Evolutionary conservation across 2,113 vertebrate genomes (phyloP).

Genomic region (Elgaria multicarinata): DNA sequence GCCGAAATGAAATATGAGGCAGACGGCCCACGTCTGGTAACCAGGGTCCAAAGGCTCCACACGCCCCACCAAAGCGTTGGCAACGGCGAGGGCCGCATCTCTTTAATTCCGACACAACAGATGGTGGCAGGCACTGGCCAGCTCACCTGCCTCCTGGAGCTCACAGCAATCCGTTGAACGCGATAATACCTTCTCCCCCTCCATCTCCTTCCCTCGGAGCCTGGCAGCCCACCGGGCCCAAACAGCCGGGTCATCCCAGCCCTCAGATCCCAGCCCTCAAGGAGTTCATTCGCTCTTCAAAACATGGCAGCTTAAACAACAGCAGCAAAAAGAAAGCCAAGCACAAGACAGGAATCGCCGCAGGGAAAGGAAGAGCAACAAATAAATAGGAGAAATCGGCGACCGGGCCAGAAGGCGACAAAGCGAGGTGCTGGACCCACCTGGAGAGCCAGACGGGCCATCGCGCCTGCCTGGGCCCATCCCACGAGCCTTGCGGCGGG

Average conservation of each 20-base stretch:
- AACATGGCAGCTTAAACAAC: slow-evolving; percentile 34
- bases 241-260: slow-evolving; percentile 20
- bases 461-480: slow-evolving; percentile 63
- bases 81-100: neutral
- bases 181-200: neutral
- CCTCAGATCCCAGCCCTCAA: slow-evolving; percentile 43
- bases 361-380: slow-evolving; percentile 29
- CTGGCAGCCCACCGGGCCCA: neutral
- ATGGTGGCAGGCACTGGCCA: neutral
- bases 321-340: neutral
- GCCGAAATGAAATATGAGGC: slow-evolving; percentile 3
- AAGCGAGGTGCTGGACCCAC: slow-evolving; percentile 77
- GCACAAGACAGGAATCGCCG: neutral
- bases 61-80: neutral
- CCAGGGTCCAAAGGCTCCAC: neutral
- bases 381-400: slow-evolving; percentile 42
- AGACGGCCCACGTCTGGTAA: slow-evolving; percentile 17
- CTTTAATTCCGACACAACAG: neutral
- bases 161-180: slow-evolving; percentile 1
- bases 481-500: slow-evolving; percentile 47
- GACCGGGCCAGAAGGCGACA: slow-evolving; percentile 66
- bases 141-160: neutral
- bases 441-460: slow-evolving; percentile 73
- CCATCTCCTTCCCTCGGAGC: neutral
- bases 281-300: slow-evolving; percentile 41